A percentile compares a stretch with the other conserved stretches of the same genome.
Conservation (phyloP, 2,113 vertebrate species). For the Ceuthmochares aereus region DNA sequence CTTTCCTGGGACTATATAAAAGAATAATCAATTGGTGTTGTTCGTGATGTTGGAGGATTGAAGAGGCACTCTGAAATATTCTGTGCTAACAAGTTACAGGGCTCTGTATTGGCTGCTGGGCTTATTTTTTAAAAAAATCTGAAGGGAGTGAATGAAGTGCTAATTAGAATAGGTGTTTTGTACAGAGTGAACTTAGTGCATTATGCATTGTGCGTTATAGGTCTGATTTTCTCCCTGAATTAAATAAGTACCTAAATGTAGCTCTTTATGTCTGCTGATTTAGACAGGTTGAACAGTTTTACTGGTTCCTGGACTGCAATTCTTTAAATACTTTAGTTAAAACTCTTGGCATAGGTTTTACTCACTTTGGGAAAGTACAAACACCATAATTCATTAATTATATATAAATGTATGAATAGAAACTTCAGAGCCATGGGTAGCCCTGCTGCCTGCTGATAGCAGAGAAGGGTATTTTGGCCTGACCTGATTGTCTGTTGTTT, state of each 20-base stretch:
- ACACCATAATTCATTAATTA: background rate
- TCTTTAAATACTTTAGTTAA: background rate
- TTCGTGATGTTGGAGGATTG: background rate
- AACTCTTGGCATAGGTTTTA: slow-evolving; percentile 1
- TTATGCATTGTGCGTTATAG: too few relatives aligned
- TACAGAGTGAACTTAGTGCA: background rate
- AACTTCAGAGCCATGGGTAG: background rate
- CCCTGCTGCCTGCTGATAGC: background rate
- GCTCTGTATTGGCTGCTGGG: background rate
- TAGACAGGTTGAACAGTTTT: background rate
- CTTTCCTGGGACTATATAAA: background rate
- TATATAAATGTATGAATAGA: background rate
- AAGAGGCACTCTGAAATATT: background rate
- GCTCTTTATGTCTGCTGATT: background rate
- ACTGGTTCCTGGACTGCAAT: background rate
- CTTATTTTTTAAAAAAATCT: background rate
- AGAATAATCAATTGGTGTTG: background rate
- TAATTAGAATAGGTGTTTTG: slow-evolving; percentile 3
- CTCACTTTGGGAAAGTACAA: background rate
- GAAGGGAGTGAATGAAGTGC: background rate
- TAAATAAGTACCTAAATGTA: background rate
- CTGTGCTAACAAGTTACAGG: background rate
- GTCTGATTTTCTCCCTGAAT: slow-evolving; percentile 3
- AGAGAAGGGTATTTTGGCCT: background rate
- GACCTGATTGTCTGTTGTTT: background rate